These are phyloP conservation scores for Spinus olivaceus DNA, from an alignment of 2,797 vertebrate genomes.

Conservation along the genomic window DNA sequence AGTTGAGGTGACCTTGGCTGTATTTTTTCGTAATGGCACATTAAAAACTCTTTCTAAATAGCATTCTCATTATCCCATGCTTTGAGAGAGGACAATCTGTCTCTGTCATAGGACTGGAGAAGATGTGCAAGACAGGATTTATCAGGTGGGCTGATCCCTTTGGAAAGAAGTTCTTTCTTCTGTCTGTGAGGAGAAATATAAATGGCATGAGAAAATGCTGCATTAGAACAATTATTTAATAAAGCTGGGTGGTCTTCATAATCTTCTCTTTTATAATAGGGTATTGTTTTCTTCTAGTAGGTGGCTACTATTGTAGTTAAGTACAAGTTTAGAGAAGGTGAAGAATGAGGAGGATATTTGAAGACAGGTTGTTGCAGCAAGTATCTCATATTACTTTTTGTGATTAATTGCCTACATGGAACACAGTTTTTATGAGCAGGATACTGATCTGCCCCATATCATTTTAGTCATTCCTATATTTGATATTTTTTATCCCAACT, in stretches of 20 bases:
- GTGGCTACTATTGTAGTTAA: not conserved
- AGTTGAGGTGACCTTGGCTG: not conserved
- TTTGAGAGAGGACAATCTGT: not conserved
- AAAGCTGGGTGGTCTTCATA: not conserved
- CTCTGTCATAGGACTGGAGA: not conserved
- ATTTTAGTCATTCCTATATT: not conserved
- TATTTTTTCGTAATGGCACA: not conserved
- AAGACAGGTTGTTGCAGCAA: not conserved
- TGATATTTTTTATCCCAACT: not conserved
- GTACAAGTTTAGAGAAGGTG: not conserved
- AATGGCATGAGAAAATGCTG: not conserved
- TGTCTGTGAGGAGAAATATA: not conserved
- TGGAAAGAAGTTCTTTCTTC: not conserved
- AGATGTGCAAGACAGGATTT: not conserved
- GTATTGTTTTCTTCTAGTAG: not conserved
- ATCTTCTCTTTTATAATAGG: not conserved
- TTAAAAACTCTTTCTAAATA: not conserved
- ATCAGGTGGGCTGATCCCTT: not conserved
- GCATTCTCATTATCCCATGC: not conserved
- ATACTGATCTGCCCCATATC: not conserved
- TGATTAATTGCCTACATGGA: not conserved
- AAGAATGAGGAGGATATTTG: not conserved
- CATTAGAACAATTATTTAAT: not conserved
- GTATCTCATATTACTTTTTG: not conserved
- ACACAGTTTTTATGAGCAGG: not conserved